Evolutionary conservation across 2,113 vertebrate species (phyloP).

Genomic region (Vulpes lagopus): DNA sequence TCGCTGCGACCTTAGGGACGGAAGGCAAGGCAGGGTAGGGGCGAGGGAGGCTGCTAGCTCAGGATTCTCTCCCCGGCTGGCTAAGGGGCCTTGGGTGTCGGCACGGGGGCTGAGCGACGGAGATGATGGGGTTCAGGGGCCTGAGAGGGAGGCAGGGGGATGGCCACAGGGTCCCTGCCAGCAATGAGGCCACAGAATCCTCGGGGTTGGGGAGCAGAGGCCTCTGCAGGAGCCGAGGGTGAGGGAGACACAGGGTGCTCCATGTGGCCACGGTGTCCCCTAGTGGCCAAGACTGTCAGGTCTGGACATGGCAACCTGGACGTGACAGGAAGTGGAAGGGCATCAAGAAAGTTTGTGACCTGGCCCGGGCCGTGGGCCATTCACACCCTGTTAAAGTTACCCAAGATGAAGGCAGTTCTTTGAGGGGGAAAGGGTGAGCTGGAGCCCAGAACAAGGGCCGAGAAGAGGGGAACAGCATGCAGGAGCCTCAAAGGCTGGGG

Average conservation of each 20-base stretch:
- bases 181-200: neutral
- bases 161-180: neutral
- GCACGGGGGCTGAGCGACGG: neutral
- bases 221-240: neutral
- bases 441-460: neutral
- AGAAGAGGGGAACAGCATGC: neutral
- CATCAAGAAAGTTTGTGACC: neutral
- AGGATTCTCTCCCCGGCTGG: neutral
- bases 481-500: neutral
- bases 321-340: neutral
- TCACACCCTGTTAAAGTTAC: neutral
- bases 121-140: neutral
- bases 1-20: neutral
- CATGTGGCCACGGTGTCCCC: neutral
- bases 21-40: too few relatives aligned
- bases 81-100: neutral
- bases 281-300: neutral
- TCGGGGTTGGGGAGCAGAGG: neutral
- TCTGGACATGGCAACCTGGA: neutral
- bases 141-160: neutral
- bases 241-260: neutral
- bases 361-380: fast-evolving
- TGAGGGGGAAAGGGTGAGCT: neutral
- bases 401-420: neutral
- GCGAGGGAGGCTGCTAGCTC: neutral